Conservation (phyloP, 2,797 vertebrate genomes). For the Arrhamphus sclerolepis region DNA sequence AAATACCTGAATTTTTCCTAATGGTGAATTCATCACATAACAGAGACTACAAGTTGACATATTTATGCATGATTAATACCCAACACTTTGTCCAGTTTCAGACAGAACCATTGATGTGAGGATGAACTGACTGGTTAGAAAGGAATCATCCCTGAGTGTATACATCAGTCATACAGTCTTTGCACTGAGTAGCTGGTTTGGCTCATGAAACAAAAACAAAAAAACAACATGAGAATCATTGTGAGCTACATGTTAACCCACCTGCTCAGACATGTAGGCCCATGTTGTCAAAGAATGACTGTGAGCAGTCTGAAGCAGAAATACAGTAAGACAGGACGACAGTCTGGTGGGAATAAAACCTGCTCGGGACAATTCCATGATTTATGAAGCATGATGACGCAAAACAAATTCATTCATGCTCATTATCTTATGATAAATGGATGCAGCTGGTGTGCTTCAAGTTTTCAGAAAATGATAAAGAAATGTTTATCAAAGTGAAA, state of each 20-base stretch:
- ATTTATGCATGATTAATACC: slow-evolving; percentile 15
- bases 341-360: slow-evolving; percentile 11
- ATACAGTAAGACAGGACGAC: slow-evolving; percentile 1
- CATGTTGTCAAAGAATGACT: slow-evolving; percentile 17
- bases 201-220: not conserved
- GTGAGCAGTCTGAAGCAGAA: not conserved
- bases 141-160: slow-evolving; percentile 11
- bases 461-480: too few relatives aligned
- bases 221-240: slow-evolving; percentile 44
- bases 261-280: slow-evolving; percentile 40
- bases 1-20: slow-evolving; percentile 35
- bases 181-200: slow-evolving; percentile 7
- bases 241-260: not conserved
- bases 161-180: not conserved
- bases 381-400: not conserved
- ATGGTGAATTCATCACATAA: not conserved
- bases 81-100: not conserved
- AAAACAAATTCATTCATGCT: too few relatives aligned
- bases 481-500: too few relatives aligned
- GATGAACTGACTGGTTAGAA: not conserved
- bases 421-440: too few relatives aligned
- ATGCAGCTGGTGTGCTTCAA: too few relatives aligned
- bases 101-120: not conserved
- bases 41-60: not conserved
- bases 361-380: slow-evolving; percentile 32